A percentile compares a stretch with the other conserved stretches of the same genome.
phyloP scores from a whole-genome alignment of 2,888 invertebrate species.

The Yponomeuta cagnagella region DNA sequence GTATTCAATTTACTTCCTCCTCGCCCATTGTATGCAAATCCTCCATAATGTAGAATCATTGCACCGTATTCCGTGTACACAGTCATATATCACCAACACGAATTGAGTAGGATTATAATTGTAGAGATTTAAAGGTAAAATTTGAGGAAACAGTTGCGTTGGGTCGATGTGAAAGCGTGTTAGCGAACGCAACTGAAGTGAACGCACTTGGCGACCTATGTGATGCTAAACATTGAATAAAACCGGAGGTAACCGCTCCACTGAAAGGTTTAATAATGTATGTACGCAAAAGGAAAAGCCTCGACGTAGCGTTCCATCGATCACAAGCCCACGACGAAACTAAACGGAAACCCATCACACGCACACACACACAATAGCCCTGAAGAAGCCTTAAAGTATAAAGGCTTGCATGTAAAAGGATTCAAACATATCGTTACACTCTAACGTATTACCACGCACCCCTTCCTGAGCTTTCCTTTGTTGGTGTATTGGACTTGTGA shows the following conservation, averaged over 20 bases:
- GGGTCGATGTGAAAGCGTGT: constrained; percentile 42
- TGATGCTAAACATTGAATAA: not conserved
- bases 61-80: not conserved
- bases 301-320: constrained; percentile 40
- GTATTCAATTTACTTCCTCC: not conserved
- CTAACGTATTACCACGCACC: not conserved
- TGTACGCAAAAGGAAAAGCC: constrained; percentile 34
- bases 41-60: not conserved
- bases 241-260: not conserved
- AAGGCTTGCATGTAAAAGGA: constrained; percentile 11
- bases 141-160: constrained; percentile 32
- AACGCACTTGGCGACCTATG: not conserved
- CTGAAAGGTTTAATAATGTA: constrained; percentile 28
- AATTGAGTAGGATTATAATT: not conserved
- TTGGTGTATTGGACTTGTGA: not conserved
- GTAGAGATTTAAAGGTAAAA: constrained; percentile 11
- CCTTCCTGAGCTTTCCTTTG: constrained; percentile 5
- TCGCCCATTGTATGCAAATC: not conserved
- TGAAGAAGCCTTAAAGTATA: constrained; percentile 8
- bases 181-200: constrained; percentile 24
- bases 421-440: constrained; percentile 3
- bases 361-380: not conserved
- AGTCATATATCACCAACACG: not conserved
- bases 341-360: constrained; percentile 31
- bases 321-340: constrained; percentile 37